Conservation (phyloP, 1,140 invertebrate species). For the Phenacoccus solenopsis region DNA sequence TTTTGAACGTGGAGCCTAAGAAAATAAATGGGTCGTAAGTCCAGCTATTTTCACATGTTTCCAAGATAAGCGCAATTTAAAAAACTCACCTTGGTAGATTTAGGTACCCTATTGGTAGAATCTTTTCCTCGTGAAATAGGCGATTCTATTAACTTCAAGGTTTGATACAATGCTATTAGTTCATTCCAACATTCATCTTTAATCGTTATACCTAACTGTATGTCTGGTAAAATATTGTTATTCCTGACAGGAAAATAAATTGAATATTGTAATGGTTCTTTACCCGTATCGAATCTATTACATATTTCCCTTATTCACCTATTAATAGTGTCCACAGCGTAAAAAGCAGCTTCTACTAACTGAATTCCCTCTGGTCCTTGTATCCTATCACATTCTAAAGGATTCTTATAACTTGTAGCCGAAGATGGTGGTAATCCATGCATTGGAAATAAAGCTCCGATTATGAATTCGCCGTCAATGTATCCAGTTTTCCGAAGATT, state of each 20-base stretch:
- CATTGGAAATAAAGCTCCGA: slow-evolving; percentile 61
- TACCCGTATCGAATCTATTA: too few relatives aligned
- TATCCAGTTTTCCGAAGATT: slow-evolving; percentile 32
- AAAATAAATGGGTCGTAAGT: background rate
- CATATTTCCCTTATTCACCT: slow-evolving; percentile 16
- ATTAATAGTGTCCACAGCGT: slow-evolving; percentile 41
- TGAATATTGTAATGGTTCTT: background rate
- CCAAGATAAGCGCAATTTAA: too few relatives aligned
- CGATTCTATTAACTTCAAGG: background rate
- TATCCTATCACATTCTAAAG: slow-evolving; percentile 46
- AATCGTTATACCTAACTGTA: background rate
- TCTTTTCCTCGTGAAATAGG: too few relatives aligned
- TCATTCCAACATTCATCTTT: background rate
- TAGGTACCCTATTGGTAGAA: too few relatives aligned
- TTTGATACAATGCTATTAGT: background rate
- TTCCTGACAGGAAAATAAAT: background rate
- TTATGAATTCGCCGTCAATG: slow-evolving; percentile 49
- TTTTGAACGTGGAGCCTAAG: background rate
- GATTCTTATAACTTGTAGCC: slow-evolving; percentile 37
- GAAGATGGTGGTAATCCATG: slow-evolving; percentile 46
- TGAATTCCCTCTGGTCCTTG: slow-evolving; percentile 68
- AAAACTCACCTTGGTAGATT: too few relatives aligned
- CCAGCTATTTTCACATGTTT: background rate
- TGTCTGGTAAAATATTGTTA: background rate
- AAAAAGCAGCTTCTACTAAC: slow-evolving; percentile 53